phyloP scores from a whole-genome alignment of 2,888 invertebrate genomes.

The Piscicola geometra region DNA sequence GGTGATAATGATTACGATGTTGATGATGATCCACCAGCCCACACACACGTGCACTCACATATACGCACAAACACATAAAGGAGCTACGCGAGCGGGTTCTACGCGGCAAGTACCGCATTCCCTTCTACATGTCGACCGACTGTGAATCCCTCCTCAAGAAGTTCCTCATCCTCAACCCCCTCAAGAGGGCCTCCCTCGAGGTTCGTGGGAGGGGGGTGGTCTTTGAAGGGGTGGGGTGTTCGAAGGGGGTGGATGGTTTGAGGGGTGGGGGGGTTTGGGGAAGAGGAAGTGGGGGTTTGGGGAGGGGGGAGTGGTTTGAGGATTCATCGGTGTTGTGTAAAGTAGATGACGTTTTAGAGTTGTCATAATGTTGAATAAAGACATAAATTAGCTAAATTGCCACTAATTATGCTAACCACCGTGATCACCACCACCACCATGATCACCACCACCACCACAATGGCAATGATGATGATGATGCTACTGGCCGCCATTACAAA shows the following conservation, averaged over 20 bases:
- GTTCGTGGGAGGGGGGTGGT: conserved; percentile 5
- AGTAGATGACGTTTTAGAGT: background rate
- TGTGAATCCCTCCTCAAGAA: conserved; percentile 99
- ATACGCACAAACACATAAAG: conserved; percentile 46
- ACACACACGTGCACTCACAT: background rate
- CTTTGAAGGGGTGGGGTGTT: background rate
- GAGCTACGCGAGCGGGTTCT: conserved; percentile 94
- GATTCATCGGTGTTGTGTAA: background rate
- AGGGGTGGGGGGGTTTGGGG: background rate
- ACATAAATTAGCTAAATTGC: background rate
- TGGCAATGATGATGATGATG: no score
- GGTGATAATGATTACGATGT: no score
- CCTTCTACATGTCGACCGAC: conserved; percentile 99
- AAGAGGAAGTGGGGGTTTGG: background rate
- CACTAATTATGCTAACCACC: background rate
- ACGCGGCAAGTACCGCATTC: conserved; percentile 98
- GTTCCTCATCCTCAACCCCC: conserved; percentile 97
- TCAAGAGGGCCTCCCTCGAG: conserved; percentile 49
- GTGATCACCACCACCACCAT: background rate
- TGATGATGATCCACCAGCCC: background rate
- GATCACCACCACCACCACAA: background rate
- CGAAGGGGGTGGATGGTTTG: background rate
- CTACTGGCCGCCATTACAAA: background rate
- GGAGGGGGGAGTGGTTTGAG: background rate
- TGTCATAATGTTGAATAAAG: conserved; percentile 2